Evolutionary conservation across 2,888 invertebrate genomes (phyloP), one percentile per base, ranked within the genome.

Genomic region (Automeris io): DNA sequence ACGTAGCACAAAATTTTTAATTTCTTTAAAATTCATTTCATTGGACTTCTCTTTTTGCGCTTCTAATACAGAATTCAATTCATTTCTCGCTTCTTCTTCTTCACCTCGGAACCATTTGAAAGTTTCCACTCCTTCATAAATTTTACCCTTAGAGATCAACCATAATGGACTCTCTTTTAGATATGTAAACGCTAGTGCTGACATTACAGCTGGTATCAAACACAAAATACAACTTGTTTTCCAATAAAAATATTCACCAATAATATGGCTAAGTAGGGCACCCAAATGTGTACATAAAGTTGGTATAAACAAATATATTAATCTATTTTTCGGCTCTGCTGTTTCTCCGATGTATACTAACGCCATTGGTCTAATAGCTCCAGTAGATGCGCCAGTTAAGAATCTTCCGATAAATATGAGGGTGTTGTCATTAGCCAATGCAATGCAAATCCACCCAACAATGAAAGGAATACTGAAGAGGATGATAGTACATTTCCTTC

Each of bases 391-490:
- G 1, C 74, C 74, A 1, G 61, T 57, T 3, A 75, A 37, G 24
- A 67, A 63, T 40, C 74, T 59, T 22, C 70, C 72, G 2, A 65
- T 23, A 2, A 75, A 45, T 32, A 75, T 45, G 2, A 48, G 29
- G 2, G 39, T 35, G 37, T 59, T 64, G 43, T 61, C 54, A 2
- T 31, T 46, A 2, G 66, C 55, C 2, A 64, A 41, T 1, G 55
- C 66, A 44, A 69, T 57, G 12, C 57, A 38, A 2, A 67, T n/a
- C 70, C 73, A 76, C 34, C 72, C 69, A 6, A 65, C 11, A 6
- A 43, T 41, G 41, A 59, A 70, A 2, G 70, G 60, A 7, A 66
- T 24, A 12, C 54, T 44, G 3, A 72, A 37, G 7, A 61, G 35
- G 2, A 69, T 48, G 24, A 66, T 67, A 8, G 64, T 63, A 2